These are phyloP conservation scores for Sebastes kiyomatsui DNA, from an alignment of 2,797 vertebrate genomes.

Conservation along the genomic window DNA sequence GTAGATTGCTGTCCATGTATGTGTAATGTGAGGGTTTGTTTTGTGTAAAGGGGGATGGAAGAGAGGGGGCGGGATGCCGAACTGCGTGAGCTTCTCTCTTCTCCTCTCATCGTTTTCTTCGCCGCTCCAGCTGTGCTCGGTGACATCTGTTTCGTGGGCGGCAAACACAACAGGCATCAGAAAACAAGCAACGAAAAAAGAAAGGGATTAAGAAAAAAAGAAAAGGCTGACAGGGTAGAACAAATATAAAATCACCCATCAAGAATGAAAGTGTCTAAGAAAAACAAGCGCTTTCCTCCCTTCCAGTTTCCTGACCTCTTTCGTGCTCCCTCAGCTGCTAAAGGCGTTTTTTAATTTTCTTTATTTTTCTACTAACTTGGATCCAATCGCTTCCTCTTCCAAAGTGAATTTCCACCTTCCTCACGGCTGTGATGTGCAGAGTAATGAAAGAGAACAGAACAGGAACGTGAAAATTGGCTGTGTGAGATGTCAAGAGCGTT, in stretches of 20 bases:
- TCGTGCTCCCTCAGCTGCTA: conserved; percentile 22
- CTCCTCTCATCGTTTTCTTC: conserved; percentile 53
- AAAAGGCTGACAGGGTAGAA: conserved; percentile 55
- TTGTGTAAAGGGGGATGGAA: conserved; percentile 25
- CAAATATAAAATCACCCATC: conserved; percentile 39
- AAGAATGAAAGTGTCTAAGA: conserved; percentile 48
- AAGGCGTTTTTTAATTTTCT: not conserved
- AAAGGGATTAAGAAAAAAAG: conserved; percentile 7
- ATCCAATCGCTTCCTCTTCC: conserved; percentile 30
- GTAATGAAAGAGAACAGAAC: conserved; percentile 62
- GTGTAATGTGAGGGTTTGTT: conserved; percentile 29
- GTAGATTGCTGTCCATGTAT: conserved; percentile 14
- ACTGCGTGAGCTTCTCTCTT: conserved; percentile 55
- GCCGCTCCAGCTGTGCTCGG: conserved; percentile 66
- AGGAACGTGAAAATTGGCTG: conserved; percentile 61
- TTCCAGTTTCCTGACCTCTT: conserved; percentile 40
- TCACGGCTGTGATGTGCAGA: conserved; percentile 51
- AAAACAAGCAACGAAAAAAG: conserved; percentile 51
- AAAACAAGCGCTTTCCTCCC: conserved; percentile 43
- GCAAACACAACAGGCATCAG: conserved; percentile 62
- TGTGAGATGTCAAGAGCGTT: conserved; percentile 58
- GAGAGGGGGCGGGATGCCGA: conserved; percentile 42
- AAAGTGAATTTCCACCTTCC: conserved; percentile 44
- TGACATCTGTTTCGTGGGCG: conserved; percentile 75
- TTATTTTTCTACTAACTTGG: conserved; percentile 20